A percentile compares a stretch with the other conserved stretches of the same genome.
Evolutionary conservation across 2,888 invertebrate genomes (phyloP).

Genomic region (Oscheius sp.): DNA sequence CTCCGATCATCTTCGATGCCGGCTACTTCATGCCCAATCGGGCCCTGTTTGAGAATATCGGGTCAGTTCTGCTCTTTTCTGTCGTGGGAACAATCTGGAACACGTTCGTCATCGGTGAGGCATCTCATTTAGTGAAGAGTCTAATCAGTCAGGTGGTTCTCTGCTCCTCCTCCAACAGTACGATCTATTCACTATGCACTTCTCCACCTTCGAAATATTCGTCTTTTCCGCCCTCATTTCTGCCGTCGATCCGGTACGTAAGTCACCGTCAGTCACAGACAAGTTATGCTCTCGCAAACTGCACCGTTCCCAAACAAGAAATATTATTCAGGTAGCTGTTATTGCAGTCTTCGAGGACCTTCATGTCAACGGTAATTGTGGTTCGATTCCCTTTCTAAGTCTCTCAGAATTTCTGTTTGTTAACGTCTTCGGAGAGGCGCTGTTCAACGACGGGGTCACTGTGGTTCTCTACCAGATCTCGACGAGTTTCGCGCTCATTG

Average conservation of each 20-base stretch:
- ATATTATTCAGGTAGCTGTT: slow-evolving; percentile 45
- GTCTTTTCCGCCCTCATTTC: slow-evolving; percentile 61
- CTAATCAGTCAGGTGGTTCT: slow-evolving; percentile 43
- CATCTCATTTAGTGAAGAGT: neutral
- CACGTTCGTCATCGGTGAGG: slow-evolving; percentile 79
- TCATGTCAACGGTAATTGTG: slow-evolving; percentile 84
- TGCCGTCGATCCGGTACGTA: slow-evolving; percentile 57
- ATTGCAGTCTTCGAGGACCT: slow-evolving; percentile 63
- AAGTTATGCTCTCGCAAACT: neutral
- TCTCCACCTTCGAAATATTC: slow-evolving; percentile 58
- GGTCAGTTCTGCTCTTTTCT: slow-evolving; percentile 92
- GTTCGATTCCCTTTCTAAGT: slow-evolving; percentile 80
- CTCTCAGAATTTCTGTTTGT: slow-evolving; percentile 84
- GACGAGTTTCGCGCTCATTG: slow-evolving; percentile 65
- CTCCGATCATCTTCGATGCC: slow-evolving; percentile 97
- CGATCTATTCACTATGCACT: slow-evolving; percentile 49
- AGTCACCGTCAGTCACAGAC: neutral
- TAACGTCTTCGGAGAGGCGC: slow-evolving; percentile 96
- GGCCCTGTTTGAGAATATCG: slow-evolving; percentile 95
- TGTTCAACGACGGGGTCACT: slow-evolving; percentile 96
- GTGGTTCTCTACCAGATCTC: slow-evolving; percentile 77
- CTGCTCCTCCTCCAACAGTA: slow-evolving; percentile 50
- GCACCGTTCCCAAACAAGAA: neutral
- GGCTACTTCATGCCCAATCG: slow-evolving; percentile 98
- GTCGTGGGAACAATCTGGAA: slow-evolving; percentile 93